Percentiles rank a stretch among this genome's conserved stretches.
Conservation (phyloP, 2,113 vertebrate genomes). For the Laticauda laticaudata region DNA sequence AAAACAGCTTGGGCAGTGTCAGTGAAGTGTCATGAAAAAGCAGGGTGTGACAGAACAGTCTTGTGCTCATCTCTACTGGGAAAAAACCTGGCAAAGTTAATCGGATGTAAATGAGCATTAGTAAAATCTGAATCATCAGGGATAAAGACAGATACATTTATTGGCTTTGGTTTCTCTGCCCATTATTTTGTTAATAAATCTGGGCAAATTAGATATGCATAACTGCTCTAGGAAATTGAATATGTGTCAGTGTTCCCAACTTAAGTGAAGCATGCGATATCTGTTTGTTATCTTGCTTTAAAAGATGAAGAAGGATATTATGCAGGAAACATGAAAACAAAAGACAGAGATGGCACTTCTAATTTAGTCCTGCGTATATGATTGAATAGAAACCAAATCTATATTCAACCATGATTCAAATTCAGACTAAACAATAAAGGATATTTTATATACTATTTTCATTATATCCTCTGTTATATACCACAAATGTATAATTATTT, state of each 20-base stretch:
- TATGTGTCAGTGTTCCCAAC: background rate
- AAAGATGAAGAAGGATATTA: background rate
- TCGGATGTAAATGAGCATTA: background rate
- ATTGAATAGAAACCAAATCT: background rate
- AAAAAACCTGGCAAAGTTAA: background rate
- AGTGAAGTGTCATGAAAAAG: background rate
- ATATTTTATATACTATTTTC: background rate
- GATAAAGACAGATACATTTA: background rate
- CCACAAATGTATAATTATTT: too few relatives aligned
- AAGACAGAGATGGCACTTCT: background rate
- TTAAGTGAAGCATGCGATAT: background rate
- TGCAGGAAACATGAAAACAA: background rate
- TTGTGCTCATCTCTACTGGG: background rate
- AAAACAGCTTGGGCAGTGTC: background rate
- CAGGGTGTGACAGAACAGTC: background rate
- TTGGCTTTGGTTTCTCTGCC: background rate
- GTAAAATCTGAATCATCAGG: background rate
- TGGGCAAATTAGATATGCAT: background rate
- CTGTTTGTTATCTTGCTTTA: background rate
- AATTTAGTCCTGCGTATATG: background rate
- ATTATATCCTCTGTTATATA: background rate
- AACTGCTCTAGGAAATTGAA: background rate
- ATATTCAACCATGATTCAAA: background rate
- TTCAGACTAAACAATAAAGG: background rate
- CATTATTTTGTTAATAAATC: background rate